Evolutionary conservation across 2,888 invertebrate genomes (phyloP).

Genomic region (Eilema caniola): DNA sequence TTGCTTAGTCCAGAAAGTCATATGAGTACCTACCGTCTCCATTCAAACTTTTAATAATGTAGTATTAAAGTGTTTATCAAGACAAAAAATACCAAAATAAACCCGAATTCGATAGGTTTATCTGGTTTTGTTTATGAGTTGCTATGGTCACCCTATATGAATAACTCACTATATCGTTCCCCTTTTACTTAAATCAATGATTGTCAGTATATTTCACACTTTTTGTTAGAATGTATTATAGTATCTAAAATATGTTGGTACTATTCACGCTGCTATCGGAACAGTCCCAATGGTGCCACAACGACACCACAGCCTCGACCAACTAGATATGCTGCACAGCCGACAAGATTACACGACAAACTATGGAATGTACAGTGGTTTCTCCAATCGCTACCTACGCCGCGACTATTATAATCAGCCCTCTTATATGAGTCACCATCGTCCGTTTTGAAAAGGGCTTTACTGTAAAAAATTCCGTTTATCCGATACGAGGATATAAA

Average conservation of each 20-base stretch:
- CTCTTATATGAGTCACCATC: conserved; percentile 77
- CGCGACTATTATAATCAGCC: conserved; percentile 79
- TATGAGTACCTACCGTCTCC: no score
- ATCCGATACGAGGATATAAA: conserved; percentile 77
- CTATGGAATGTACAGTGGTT: conserved; percentile 67
- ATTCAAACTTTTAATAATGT: no score
- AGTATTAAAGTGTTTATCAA: no score
- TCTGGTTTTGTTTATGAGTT: no score
- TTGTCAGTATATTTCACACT: neutral
- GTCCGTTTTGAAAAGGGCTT: conserved; percentile 85
- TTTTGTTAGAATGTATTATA: neutral
- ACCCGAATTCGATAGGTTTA: no score
- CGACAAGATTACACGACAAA: conserved; percentile 74
- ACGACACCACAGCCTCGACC: conserved; percentile 82
- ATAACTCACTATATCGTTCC: no score
- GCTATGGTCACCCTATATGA: no score
- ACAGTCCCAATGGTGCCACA: conserved; percentile 68
- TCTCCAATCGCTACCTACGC: conserved; percentile 67
- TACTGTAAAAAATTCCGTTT: conserved; percentile 84
- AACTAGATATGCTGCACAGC: conserved; percentile 80
- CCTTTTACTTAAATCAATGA: no score
- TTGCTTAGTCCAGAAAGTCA: no score
- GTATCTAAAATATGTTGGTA: conserved; percentile 22
- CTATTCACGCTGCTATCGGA: conserved; percentile 78
- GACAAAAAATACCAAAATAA: no score